Evolutionary conservation across 2,113 vertebrate genomes (phyloP), one percentile per base, ranked within the genome.

Genomic region (Athene noctua): DNA sequence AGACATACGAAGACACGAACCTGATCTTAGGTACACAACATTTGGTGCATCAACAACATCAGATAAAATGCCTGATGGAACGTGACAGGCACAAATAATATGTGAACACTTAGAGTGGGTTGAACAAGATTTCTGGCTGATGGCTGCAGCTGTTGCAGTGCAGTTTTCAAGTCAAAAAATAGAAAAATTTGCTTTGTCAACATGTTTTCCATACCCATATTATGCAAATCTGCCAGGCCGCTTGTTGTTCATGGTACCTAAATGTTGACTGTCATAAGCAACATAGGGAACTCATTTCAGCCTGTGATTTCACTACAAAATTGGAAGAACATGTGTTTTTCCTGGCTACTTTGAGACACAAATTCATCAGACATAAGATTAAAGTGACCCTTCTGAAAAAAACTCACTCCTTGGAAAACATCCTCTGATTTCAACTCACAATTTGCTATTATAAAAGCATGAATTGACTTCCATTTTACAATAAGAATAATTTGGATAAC

Each of bases 41-140:
- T 68, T 86, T 96, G 68, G 73, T 87, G 61, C 47, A 74, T 68
- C 72, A 74, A 61, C 38, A 71, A 26, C 42, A 75, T 86, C 75
- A 92, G 68, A 65, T 79, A 87, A 89, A 86, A 89, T 0, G 1
- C 82, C 74, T 91, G 62, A 82, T 80, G 73, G 54, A 95, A 94
- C 77, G 94, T 62, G 92, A 75, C 89, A 95, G 73, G 70, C 58
- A 95, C 84, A 91, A 91, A 82, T 87, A 94, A 77, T 54, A 66
- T 44, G 92, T 55, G 80, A 94, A 82, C 22, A 62, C 34, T 85
- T 65, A 16, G 11, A 90, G 18, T 0, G 0, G 15, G 25, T 59
- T 68, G 68, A 7, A 30, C 22, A 59, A 59, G 34, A 62, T 95
- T 72, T 81, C 68, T 94, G 73, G 6, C 36, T 92, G 80, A 52